Base-by-base conservation (phyloP, 2,797 vertebrate genomes). In the Perdix hodgsoniae region DNA sequence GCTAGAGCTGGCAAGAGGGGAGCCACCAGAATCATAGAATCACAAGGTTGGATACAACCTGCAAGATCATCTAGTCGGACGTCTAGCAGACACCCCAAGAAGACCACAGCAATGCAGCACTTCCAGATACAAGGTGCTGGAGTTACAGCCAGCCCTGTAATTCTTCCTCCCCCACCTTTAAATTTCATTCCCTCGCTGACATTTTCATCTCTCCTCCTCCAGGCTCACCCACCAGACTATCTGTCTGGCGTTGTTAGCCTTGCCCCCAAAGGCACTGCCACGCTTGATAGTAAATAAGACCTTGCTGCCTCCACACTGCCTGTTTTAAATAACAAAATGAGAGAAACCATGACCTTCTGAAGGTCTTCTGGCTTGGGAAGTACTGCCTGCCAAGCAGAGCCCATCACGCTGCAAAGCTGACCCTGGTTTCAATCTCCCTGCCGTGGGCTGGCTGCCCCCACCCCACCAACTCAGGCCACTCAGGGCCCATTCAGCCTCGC, bases 321-420 rank as follows among this genome's bases (percentile, higher is more conserved):
- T 78, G 88, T 67, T 90, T 95, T 93, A 91, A 96, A 95, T 89
- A 95, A 95, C 82, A 89, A 92, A 70, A 92, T 33, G 59, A 93
- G 91, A 87, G 91, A 75, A 71, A 72, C 73, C 6, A 5, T 4
- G 82, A 95, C 93, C 93, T 95, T 95, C 84, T 57, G 61, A 90
- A 95, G 67, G 77, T 69, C 82, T 92, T 76, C 50, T 5, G 61
- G 72, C 74, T 73, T 74, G 71, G 77, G 70, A 77, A 78, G 54
- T 0, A 0, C 56, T 61, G 79, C 70, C 66, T 87, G 76, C 39
- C 83, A 50, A 78, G 71, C 70, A 85, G 37, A 78, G 18, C 60
- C 52, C 61, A 33, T 52, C 19, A 1, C 6, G 63, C 63, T 17
- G 59, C 63, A 29, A 44, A 80, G 77, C 27, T 52, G 50, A 52